Base-by-base conservation (phyloP, 1,140 invertebrate species). In the Drosophila willistoni region DNA sequence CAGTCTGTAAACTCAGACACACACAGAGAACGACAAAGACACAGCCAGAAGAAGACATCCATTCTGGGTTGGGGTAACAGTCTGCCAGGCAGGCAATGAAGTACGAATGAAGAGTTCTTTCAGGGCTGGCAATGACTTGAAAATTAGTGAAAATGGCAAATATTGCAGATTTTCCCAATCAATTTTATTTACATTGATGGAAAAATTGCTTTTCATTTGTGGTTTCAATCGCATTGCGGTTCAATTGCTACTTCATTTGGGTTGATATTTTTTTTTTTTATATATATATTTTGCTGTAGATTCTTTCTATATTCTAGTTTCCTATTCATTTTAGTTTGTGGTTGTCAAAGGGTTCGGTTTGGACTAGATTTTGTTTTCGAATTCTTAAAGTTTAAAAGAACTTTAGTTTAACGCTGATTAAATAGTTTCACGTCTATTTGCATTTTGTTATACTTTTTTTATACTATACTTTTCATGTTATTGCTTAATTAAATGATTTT, bases 71-170 rank as follows among this genome's bases (percentile, higher is more conserved):
- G 29, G 29, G 55, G 55, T 13, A 70, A 65, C 64, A 67, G 70
- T 68, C 70, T 76, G 64, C 55, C 70, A 64, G 47, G 64, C 70
- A 72, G 39, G 64, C 73, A 72, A 34, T 73, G 34, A 68, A 68
- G 54, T 64, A 60, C n/a, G 33, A 44, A 67, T 12, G 29, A n/a
- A 33, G 41, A 33, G 13, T 14, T 12, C 10, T 4, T 9, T 33
- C 42, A 72, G 64, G 68, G 68, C 10, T 72, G 64, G 13, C 59
- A 75, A 51, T 51, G 17, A 51, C 9, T 51, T 51, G 44, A 51
- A 57, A 56, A 56, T 57, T 34, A 17, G 14, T 36, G 29, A 34
- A 57, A 34, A 34, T 36, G 10, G 33, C 6, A 22, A 22, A 51
- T 51, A 22, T 22, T 12, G 2, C 44, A 39, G 10, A 39, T 39